These are phyloP conservation scores for Pseudopipra pipra DNA, from an alignment of 2,113 vertebrate species.

Conservation along the genomic window DNA sequence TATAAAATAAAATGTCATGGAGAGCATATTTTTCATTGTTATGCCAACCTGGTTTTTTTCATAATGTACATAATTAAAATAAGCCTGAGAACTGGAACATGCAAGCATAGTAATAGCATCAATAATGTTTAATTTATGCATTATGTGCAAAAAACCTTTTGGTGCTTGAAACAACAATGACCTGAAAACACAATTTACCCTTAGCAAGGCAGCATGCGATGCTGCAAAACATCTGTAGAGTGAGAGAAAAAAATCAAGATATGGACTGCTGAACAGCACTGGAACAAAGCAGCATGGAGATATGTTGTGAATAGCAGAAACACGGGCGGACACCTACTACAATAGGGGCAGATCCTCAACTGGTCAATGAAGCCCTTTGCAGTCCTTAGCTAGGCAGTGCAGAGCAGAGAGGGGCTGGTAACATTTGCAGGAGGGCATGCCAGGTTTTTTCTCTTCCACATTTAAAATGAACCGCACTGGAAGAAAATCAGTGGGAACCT, in stretches of 20 bases:
- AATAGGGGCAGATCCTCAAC: background rate
- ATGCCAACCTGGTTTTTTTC: constrained; percentile 26
- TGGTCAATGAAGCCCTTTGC: background rate
- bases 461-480: background rate
- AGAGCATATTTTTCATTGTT: background rate
- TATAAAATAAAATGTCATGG: constrained; percentile 8
- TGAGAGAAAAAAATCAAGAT: background rate
- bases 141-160: background rate
- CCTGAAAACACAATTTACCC: constrained; percentile 18
- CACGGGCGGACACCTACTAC: background rate
- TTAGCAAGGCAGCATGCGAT: background rate
- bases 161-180: background rate
- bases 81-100: constrained; percentile 22
- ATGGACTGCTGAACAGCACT: background rate
- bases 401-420: background rate
- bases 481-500: background rate
- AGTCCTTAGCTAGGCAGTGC: background rate
- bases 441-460: background rate
- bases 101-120: background rate
- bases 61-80: constrained; percentile 40
- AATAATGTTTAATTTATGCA: constrained; percentile 50
- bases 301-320: background rate
- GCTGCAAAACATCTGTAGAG: background rate
- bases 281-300: background rate
- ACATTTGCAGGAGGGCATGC: background rate